Base-by-base conservation (phyloP, 2,888 invertebrate species). In the Clunio marinus region DNA sequence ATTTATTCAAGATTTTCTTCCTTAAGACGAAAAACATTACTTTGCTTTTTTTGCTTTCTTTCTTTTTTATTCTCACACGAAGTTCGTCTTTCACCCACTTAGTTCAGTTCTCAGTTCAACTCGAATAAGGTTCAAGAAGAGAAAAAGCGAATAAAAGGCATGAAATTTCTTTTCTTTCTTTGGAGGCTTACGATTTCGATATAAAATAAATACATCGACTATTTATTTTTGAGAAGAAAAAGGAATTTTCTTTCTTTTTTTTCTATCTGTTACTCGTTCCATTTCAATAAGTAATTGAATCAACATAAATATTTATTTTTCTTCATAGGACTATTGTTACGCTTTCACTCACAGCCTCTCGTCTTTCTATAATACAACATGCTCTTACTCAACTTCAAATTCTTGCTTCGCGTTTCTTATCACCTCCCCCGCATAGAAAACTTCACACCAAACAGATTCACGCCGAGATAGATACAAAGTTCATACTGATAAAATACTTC, bases 201-300 rank as follows among this genome's bases (percentile, higher is more conserved):
- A 51, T 20, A 51, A 41, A 41, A 41, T 41, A 41, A 41, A 41
- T 41, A 41, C 41, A 41, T 41, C 15, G 41, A 41, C 27, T 57
- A 7, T 55, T 51, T 66, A 55, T 55, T 32, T 55, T 55, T 55
- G 22, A 28, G 66, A 32, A n/a, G 65, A 66, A 41, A 41, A 27
- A 46, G n/a, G 20, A 67, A 46, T 46, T 17, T 28, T 51, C 25
- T 41, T 4, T 25, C n/a, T 20, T 8, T n/a, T 15, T 10, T 51
- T 51, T 22, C 55, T 58, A 57, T 51, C 37, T n/a, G n/a, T n/a
- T n/a, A n/a, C 58, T 58, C 25, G 24, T 57, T 55, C 22, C 58
- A 68, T 68, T n/a, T 46, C 58, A 58, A 68, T 58, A 68, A 58
- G 58, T 68, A 68, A 58, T 68, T 68, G 58, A 58, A 68, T 68